Evolutionary conservation across 2,888 invertebrate species (phyloP), one percentile per base, ranked within the genome.

Genomic region (Noctua pronuba): DNA sequence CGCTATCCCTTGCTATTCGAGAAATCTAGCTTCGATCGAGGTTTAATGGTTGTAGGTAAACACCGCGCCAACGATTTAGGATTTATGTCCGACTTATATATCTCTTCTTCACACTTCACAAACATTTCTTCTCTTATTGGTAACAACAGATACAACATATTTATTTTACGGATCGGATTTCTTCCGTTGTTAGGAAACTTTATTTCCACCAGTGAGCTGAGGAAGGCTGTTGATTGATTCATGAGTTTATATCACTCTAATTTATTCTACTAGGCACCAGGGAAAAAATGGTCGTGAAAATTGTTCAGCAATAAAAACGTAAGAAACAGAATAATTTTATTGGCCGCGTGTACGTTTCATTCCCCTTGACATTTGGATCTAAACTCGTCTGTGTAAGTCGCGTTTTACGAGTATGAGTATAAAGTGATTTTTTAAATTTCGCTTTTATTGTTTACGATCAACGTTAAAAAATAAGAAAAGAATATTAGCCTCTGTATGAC

Each of bases 291-390:
- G 77, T 79, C 75, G 77, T 82, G 82, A 84, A 88, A 83, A 82
- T 77, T 76, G 76, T 84, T 79, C 79, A 77, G 77, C 79, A 68
- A 76, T 85, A 77, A 86, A 88, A 85, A 83, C 79, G 80, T 75
- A 86, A 86, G 85, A 88, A 82, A 83, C 77, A 82, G 80, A 87
- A 85, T 83, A 88, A 76, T 84, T 84, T 87, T 86, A 86, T 84
- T 82, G 80, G 80, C 66, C 83, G 83, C 86, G 87, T 86, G 84
- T 87, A 79, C 88, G 76, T 88, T 84, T 82, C 86, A 83, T 87
- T 84, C 86, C 87, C 88, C 86, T 78, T 86, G 88, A 83, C 80
- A 82, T 88, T 87, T 84, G 69, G 79, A 87, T 88, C 73, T 83
- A 72, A 86, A 80, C 77, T 84, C 81, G 77, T 87, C 78, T 72